phyloP scores from a whole-genome alignment of 2,888 invertebrate species.

The Napeogenes sylphis region DNA sequence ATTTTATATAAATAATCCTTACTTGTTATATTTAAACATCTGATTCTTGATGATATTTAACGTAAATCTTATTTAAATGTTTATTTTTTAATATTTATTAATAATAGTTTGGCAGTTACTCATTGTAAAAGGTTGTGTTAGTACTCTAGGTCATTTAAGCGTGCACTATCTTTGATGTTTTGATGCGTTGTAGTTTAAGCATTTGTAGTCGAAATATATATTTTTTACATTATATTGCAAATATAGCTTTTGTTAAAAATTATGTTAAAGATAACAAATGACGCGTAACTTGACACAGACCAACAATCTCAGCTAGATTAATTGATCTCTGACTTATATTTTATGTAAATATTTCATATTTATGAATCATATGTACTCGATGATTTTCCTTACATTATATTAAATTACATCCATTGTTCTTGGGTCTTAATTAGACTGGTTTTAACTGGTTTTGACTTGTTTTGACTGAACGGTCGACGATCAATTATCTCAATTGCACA shows the following conservation, averaged over 20 bases:
- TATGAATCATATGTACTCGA: slow-evolving; percentile 31
- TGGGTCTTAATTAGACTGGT: background rate
- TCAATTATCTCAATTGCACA: too few species aligned
- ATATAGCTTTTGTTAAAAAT: background rate
- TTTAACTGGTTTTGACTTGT: background rate
- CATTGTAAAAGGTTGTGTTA: slow-evolving; percentile 1
- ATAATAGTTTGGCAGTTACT: background rate
- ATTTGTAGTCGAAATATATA: slow-evolving; percentile 5
- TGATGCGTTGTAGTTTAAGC: slow-evolving; percentile 2
- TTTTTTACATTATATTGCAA: background rate
- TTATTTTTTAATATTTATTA: too few species aligned
- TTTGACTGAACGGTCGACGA: too few species aligned
- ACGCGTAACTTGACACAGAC: background rate
- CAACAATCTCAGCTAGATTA: slow-evolving; percentile 11
- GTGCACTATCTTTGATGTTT: background rate
- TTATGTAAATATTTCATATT: slow-evolving; percentile 22
- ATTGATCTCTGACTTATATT: slow-evolving; percentile 21
- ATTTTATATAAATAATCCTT: too few species aligned
- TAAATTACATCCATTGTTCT: too few species aligned
- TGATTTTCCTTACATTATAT: slow-evolving; percentile 19
- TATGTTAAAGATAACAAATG: too few species aligned
- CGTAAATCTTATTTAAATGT: too few species aligned
- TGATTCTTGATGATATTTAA: too few species aligned
- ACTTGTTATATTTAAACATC: too few species aligned
- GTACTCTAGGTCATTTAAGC: slow-evolving; percentile 1